A percentile compares a stretch with the other conserved stretches of the same genome.
These are phyloP conservation scores for Amiota minor DNA, from an alignment of 2,888 invertebrate species.

Conservation along the genomic window DNA sequence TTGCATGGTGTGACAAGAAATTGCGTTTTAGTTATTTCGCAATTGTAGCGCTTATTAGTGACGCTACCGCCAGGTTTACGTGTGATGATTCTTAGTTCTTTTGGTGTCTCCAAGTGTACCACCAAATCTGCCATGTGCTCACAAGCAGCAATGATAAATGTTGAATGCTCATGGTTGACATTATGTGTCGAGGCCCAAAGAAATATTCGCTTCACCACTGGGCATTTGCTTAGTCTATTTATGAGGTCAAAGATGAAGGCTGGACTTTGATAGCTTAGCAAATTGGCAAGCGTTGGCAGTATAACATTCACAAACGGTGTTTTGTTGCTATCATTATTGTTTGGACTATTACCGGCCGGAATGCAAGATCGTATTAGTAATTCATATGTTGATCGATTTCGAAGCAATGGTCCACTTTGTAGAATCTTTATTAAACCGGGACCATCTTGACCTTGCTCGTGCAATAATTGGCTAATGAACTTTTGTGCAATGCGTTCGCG, in stretches of 20 bases:
- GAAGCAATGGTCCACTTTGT: conserved; percentile 50
- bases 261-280: conserved; percentile 60
- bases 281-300: conserved; percentile 66
- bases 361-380: conserved; percentile 43
- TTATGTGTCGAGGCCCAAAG: conserved; percentile 68
- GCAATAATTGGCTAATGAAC: conserved; percentile 63
- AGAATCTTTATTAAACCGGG: conserved; percentile 53
- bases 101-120: conserved; percentile 58
- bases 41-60: conserved; percentile 63
- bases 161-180: conserved; percentile 54
- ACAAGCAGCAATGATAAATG: conserved; percentile 66
- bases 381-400: conserved; percentile 50
- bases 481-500: conserved; percentile 66
- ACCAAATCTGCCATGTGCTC: conserved; percentile 71
- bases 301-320: conserved; percentile 58
- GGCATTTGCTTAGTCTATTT: conserved; percentile 58
- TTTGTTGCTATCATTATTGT: conserved; percentile 40
- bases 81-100: conserved; percentile 59
- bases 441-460: conserved; percentile 64
- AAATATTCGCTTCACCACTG: conserved; percentile 64
- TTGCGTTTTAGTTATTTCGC: conserved; percentile 58
- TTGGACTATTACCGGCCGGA: conserved; percentile 28
- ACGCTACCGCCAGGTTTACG: conserved; percentile 69
- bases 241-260: conserved; percentile 64
- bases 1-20: conserved; percentile 56